Conservation (phyloP, 92 coral and sea anemone species). For the Virgularia gustaviana region DNA sequence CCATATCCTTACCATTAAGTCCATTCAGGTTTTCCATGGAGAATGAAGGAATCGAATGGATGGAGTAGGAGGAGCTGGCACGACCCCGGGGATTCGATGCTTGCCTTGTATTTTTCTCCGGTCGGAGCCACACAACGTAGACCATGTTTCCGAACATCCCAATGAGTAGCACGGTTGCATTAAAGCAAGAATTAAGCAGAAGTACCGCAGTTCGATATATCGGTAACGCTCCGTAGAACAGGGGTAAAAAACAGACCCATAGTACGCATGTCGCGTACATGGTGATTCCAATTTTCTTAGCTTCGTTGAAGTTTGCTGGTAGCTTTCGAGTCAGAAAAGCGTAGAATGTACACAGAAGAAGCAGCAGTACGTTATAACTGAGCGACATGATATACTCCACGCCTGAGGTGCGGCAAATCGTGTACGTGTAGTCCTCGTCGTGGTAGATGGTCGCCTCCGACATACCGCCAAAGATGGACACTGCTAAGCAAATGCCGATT, state of each 20-base stretch:
- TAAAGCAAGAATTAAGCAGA: slow-evolving; percentile 66
- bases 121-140: slow-evolving; percentile 75
- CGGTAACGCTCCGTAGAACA: slow-evolving; percentile 75
- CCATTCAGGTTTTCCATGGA: not conserved
- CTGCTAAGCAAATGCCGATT: slow-evolving; percentile 62
- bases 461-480: slow-evolving; percentile 72
- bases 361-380: slow-evolving; percentile 69
- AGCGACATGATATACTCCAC: slow-evolving; percentile 74
- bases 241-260: slow-evolving; percentile 87
- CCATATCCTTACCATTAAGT: slow-evolving; percentile 13
- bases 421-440: slow-evolving; percentile 65
- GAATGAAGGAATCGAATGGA: not conserved
- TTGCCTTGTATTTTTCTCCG: slow-evolving; percentile 71
- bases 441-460: slow-evolving; percentile 62
- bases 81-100: slow-evolving; percentile 38
- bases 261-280: slow-evolving; percentile 94
- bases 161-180: slow-evolving; percentile 83
- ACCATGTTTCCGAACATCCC: slow-evolving; percentile 94
- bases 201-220: slow-evolving; percentile 69
- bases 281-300: slow-evolving; percentile 86
- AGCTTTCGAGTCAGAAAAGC: slow-evolving; percentile 95
- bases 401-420: slow-evolving; percentile 73
- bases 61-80: not conserved
- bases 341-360: slow-evolving; percentile 75
- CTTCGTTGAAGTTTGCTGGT: slow-evolving; percentile 98